phyloP scores from a whole-genome alignment of 30 jellyfish, hydroid and myxozoan species.

The Haliclystus octoradiatus region DNA sequence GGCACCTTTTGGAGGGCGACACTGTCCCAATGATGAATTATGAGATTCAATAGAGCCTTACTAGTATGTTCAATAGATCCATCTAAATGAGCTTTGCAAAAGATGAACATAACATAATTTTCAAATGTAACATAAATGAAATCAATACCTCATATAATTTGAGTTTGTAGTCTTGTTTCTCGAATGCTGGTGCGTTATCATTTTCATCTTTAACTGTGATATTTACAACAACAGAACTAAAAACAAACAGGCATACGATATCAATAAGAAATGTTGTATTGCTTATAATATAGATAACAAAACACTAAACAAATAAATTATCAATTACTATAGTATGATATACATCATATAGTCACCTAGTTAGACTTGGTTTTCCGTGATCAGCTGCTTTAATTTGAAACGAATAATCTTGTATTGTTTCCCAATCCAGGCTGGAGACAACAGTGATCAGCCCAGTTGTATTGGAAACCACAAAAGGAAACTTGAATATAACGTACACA shows the following conservation, averaged over 20 bases:
- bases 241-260: slow-evolving; percentile 21
- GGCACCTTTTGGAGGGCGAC: too few relatives aligned
- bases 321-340: too few relatives aligned
- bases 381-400: slow-evolving; percentile 57
- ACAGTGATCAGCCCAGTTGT: slow-evolving; percentile 36
- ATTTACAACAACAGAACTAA: slow-evolving; percentile 22
- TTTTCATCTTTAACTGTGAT: slow-evolving; percentile 58
- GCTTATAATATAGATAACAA: too few relatives aligned
- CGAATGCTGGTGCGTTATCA: slow-evolving; percentile 63
- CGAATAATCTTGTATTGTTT: slow-evolving; percentile 18
- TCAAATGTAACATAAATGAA: not conserved
- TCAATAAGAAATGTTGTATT: too few relatives aligned
- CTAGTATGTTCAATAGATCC: too few relatives aligned
- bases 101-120: not conserved
- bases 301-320: too few relatives aligned
- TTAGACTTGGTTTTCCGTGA: slow-evolving; percentile 21
- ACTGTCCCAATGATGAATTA: too few relatives aligned
- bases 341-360: too few relatives aligned
- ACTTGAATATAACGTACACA: too few relatives aligned
- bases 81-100: not conserved
- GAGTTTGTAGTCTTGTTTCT: slow-evolving; percentile 13
- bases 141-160: slow-evolving; percentile 18
- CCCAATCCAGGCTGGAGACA: slow-evolving; percentile 54
- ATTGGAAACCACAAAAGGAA: too few relatives aligned
- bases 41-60: too few relatives aligned